Conservation (phyloP, 1,140 invertebrate species). For the Cecropterus lyciades region DNA sequence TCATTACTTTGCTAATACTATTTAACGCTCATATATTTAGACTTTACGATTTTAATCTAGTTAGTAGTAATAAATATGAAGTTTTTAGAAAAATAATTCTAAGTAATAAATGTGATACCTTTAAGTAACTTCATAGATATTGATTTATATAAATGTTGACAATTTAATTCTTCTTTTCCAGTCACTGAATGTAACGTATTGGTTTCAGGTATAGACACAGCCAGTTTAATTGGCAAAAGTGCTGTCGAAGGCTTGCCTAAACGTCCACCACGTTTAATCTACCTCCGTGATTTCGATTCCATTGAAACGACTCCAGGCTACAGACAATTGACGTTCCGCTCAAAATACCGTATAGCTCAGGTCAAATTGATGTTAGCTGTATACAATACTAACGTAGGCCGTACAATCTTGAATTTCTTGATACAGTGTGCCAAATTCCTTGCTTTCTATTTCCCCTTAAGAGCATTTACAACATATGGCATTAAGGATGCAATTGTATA, state of each 20-base stretch:
- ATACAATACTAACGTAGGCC: slow-evolving; percentile 41
- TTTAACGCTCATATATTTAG: too few relatives aligned
- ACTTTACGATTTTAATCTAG: too few relatives aligned
- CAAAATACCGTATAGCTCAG: slow-evolving; percentile 41
- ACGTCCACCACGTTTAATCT: slow-evolving; percentile 27
- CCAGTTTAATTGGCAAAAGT: slow-evolving; percentile 39
- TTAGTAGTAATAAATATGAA: too few relatives aligned
- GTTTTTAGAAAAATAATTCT: too few relatives aligned
- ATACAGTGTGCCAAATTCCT: slow-evolving; percentile 21
- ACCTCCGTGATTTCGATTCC: slow-evolving; percentile 44
- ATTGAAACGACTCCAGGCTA: slow-evolving; percentile 39
- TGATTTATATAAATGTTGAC: too few relatives aligned
- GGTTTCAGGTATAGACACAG: slow-evolving; percentile 43
- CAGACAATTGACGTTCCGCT: slow-evolving; percentile 30
- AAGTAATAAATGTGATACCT: too few relatives aligned
- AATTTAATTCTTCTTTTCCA: too few relatives aligned
- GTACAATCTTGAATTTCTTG: slow-evolving; percentile 41
- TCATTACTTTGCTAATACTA: background rate
- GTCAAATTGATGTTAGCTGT: slow-evolving; percentile 21
- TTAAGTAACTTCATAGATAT: too few relatives aligned
- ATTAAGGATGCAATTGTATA: slow-evolving; percentile 41
- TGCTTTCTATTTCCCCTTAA: slow-evolving; percentile 42
- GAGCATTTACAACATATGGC: slow-evolving; percentile 39
- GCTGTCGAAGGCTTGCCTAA: slow-evolving; percentile 37
- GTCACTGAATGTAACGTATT: too few relatives aligned